A percentile compares a stretch with the other conserved stretches of the same genome.
These are phyloP conservation scores for Xestia xanthographa DNA, from an alignment of 2,888 invertebrate genomes.

Conservation along the genomic window DNA sequence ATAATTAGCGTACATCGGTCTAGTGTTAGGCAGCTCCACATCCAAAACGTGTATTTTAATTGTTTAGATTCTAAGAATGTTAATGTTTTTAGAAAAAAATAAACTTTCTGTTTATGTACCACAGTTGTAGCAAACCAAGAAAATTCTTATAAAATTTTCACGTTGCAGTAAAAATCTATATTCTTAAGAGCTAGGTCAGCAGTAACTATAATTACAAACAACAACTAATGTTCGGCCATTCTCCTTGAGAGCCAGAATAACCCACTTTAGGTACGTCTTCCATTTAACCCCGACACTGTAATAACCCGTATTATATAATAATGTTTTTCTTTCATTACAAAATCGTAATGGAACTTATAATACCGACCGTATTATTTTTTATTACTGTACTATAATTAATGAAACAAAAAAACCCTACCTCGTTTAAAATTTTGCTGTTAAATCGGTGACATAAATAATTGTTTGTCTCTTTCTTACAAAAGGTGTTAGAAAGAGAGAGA, in stretches of 20 bases:
- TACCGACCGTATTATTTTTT: slow-evolving; percentile 46
- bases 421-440: slow-evolving; percentile 42
- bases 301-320: slow-evolving; percentile 25
- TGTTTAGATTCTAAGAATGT: not conserved
- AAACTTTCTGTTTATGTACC: not conserved
- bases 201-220: slow-evolving; percentile 55
- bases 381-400: slow-evolving; percentile 30
- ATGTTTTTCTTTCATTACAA: slow-evolving; percentile 47
- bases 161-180: slow-evolving; percentile 35
- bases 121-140: not conserved
- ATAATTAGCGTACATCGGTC: not conserved
- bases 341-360: slow-evolving; percentile 39
- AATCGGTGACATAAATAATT: slow-evolving; percentile 50
- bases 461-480: not conserved
- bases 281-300: slow-evolving; percentile 33
- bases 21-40: not conserved
- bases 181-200: slow-evolving; percentile 33
- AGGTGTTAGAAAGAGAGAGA: slow-evolving; percentile 18
- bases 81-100: not conserved
- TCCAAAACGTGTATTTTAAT: not conserved
- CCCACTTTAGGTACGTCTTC: slow-evolving; percentile 34
- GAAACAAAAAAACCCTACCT: slow-evolving; percentile 29
- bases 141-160: slow-evolving; percentile 17
- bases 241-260: slow-evolving; percentile 12
- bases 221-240: slow-evolving; percentile 54